These are phyloP conservation scores for Pterostichus niger DNA, from an alignment of 2,888 invertebrate genomes.

Conservation along the genomic window DNA sequence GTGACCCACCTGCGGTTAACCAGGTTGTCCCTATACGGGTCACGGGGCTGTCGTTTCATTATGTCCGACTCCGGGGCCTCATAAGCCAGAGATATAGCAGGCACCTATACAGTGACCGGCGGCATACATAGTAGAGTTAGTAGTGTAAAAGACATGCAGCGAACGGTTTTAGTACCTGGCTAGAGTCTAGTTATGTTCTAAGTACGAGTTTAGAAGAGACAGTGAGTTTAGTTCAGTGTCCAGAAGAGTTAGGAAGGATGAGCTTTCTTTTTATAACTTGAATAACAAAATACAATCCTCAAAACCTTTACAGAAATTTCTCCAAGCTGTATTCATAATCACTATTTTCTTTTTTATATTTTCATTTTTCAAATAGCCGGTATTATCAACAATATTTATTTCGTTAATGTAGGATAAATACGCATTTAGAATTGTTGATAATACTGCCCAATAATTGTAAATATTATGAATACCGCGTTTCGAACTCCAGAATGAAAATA, in stretches of 20 bases:
- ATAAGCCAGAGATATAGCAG: constrained; percentile 93
- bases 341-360: no score
- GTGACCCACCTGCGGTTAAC: constrained; percentile 97
- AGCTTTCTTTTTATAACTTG: constrained; percentile 42
- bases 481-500: no score
- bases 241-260: constrained; percentile 2
- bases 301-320: not conserved
- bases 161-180: constrained; percentile 59
- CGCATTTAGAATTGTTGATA: no score
- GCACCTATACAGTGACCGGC: constrained; percentile 77
- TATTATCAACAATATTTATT: no score
- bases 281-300: constrained; percentile 8
- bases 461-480: no score
- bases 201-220: constrained; percentile 40
- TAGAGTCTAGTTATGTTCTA: constrained; percentile 45
- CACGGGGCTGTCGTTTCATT: constrained; percentile 99
- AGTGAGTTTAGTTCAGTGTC: constrained; percentile 53
- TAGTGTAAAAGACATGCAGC: constrained; percentile 63
- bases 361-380: no score
- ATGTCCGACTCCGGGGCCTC: constrained; percentile 99
- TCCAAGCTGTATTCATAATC: no score
- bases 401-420: no score
- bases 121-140: constrained; percentile 64
- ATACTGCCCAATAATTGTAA: no score
- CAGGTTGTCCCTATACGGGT: constrained; percentile 98